These are phyloP conservation scores for Onychostoma macrolepis DNA, from an alignment of 2,113 vertebrate genomes.

Conservation along the genomic window DNA sequence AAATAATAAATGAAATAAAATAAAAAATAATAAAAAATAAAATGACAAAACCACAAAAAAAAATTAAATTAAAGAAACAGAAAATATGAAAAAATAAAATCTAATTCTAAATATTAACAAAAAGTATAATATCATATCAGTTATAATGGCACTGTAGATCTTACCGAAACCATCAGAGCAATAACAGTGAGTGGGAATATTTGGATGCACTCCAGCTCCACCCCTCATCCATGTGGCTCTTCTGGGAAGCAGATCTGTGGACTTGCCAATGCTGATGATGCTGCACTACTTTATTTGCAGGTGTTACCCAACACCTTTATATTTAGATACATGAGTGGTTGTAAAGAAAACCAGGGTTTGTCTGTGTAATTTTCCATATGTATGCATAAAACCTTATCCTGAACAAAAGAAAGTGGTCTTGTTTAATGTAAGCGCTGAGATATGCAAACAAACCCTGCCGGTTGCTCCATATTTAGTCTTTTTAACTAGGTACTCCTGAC, in stretches of 20 bases:
- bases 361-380: neutral
- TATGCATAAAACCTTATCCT: conserved; percentile 12
- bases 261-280: neutral
- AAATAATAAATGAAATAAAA: too few species aligned
- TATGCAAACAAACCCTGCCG: conserved; percentile 35
- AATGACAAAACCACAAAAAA: too few species aligned
- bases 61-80: too few species aligned
- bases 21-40: too few species aligned
- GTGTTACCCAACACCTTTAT: neutral
- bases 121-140: neutral
- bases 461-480: conserved; percentile 43
- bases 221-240: neutral
- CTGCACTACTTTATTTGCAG: conserved; percentile 4
- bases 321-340: neutral
- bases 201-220: neutral
- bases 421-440: conserved; percentile 31
- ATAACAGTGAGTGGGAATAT: neutral
- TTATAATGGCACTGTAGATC: neutral
- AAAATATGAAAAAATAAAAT: neutral
- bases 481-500: conserved; percentile 47
- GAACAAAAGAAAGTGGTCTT: conserved; percentile 42
- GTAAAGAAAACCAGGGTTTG: neutral
- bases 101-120: neutral
- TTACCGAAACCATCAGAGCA: neutral
- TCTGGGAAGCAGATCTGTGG: neutral